These are phyloP conservation scores for Tetragonula carbonaria DNA, from an alignment of 2,888 invertebrate species.

Conservation along the genomic window DNA sequence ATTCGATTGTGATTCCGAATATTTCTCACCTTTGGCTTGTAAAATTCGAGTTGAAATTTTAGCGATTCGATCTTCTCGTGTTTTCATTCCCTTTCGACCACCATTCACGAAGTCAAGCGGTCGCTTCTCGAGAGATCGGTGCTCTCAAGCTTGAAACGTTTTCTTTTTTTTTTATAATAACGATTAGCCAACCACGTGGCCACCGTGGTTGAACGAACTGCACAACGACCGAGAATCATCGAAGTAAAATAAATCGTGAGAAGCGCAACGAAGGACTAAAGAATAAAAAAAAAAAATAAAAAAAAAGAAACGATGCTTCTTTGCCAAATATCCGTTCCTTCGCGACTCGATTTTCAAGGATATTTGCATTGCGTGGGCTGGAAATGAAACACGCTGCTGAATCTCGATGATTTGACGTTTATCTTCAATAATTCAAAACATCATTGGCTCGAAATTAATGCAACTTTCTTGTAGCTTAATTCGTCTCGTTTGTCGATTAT, in stretches of 20 bases:
- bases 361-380: slow-evolving; percentile 31
- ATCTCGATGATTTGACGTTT: not conserved
- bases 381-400: slow-evolving; percentile 26
- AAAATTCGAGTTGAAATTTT: not conserved
- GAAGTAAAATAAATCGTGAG: slow-evolving; percentile 34
- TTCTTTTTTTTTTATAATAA: slow-evolving; percentile 51
- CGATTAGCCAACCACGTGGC: slow-evolving; percentile 39
- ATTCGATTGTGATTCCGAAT: no score
- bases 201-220: not conserved
- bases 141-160: slow-evolving; percentile 22
- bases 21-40: no score
- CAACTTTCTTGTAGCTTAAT: not conserved
- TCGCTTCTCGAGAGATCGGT: slow-evolving; percentile 22
- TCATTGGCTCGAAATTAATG: not conserved
- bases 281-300: not conserved
- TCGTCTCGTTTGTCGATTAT: not conserved
- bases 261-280: not conserved
- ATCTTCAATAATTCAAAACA: not conserved
- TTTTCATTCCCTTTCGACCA: slow-evolving; percentile 25
- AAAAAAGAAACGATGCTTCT: not conserved
- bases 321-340: slow-evolving; percentile 5
- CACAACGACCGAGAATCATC: slow-evolving; percentile 27
- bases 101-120: slow-evolving; percentile 38
- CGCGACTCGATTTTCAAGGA: slow-evolving; percentile 8
- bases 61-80: not conserved